phyloP scores from a whole-genome alignment of 2,113 vertebrate genomes.

The Oostethus manadensis region DNA sequence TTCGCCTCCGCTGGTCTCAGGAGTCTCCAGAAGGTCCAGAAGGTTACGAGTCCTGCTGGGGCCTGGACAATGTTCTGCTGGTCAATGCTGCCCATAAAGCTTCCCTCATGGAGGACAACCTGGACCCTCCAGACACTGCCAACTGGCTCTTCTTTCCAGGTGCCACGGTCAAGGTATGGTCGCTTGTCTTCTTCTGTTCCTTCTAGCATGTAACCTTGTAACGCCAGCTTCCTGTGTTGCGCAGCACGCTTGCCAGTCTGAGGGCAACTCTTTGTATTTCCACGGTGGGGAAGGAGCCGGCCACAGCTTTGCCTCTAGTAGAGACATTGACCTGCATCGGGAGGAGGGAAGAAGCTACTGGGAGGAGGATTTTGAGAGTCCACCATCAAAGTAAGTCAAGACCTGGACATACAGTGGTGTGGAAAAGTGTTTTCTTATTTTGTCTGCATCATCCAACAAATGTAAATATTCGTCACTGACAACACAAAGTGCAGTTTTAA shows the following conservation, averaged over 20 bases:
- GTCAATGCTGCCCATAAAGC: constrained; percentile 86
- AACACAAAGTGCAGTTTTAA: too few relatives aligned
- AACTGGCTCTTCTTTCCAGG: constrained; percentile 99
- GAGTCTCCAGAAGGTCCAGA: constrained; percentile 78
- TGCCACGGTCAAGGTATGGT: constrained; percentile 88
- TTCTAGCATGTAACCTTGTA: not conserved
- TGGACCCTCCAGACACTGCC: constrained; percentile 91
- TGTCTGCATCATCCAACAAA: too few relatives aligned
- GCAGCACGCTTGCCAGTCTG: constrained; percentile 97
- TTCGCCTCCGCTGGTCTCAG: constrained; percentile 90
- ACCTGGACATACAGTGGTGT: too few relatives aligned
- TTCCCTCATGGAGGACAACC: constrained; percentile 85
- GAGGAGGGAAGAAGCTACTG: constrained; percentile 90
- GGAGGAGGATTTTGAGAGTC: constrained; percentile 95
- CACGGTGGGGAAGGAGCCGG: constrained; percentile 86
- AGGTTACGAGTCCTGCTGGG: constrained; percentile 96
- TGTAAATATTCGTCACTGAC: too few relatives aligned
- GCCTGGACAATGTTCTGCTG: constrained; percentile 88
- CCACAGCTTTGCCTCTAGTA: constrained; percentile 88
- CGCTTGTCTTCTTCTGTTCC: not conserved
- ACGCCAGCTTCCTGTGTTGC: constrained; percentile 38
- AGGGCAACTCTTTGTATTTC: constrained; percentile 94
- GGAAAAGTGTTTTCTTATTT: too few relatives aligned
- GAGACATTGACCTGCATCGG: constrained; percentile 87
- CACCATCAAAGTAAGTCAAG: constrained; percentile 82